Evolutionary conservation across 2,888 invertebrate species (phyloP), one percentile per base, ranked within the genome.

Genomic region (Leucoma salicis): DNA sequence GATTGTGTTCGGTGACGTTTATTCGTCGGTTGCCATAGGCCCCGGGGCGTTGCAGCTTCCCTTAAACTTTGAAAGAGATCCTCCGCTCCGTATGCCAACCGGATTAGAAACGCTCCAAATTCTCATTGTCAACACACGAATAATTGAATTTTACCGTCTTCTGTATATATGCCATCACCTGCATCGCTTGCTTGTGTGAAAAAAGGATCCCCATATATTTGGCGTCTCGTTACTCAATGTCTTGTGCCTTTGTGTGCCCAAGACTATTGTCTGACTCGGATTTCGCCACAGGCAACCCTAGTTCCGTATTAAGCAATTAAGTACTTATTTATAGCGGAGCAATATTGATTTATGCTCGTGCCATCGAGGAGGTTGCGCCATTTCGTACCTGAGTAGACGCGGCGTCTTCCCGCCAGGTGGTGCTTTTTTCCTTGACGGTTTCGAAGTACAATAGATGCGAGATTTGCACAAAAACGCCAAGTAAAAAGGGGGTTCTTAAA

Each of bases 381-480:
- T 72, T 82, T 59, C 40, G 46, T 35, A 36, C 24, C 40, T 49
- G 36, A 38, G 46, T 14, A 36, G 12, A 14, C 44, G 49, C 63
- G 63, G 51, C 74, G 74, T 74, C 79, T 79, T 74, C 66, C 70
- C 69, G 81, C 87, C 88, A 87, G 88, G 88, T 88, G 88, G 61
- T 58, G 52, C 38, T 60, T 74, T 73, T 70, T 76, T 78, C 70
- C 66, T 72, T 66, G 65, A 64, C 68, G 69, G 71, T 78, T 77
- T 76, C 53, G 31, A 47, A 66, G 50, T 66, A 85, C 86, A 87
- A 86, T 83, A 65, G 75, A 72, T 78, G 78, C 78, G 78, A 85
- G 85, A 83, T 86, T 86, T 80, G 84, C 86, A 82, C 84, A 88
- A 87, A 86, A 88, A 86, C 82, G 64, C 74, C 70, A 71, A 65